phyloP scores from a whole-genome alignment of 2,888 invertebrate genomes.

The Sepiola atlantica region DNA sequence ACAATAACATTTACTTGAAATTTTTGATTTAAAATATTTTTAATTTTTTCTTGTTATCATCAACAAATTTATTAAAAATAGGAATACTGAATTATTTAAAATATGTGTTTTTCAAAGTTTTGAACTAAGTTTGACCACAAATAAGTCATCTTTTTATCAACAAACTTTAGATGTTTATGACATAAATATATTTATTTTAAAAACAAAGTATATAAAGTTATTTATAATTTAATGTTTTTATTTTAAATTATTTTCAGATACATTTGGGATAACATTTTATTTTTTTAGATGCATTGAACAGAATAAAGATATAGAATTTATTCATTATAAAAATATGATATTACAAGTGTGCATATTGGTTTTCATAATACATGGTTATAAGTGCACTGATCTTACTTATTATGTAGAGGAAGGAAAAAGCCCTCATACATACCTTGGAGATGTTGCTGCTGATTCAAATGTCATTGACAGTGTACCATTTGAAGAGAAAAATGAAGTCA shows the following conservation, averaged over 20 bases:
- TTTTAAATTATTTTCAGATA: background rate
- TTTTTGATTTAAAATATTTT: too few relatives aligned
- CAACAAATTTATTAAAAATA: background rate
- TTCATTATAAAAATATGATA: slow-evolving; percentile 17
- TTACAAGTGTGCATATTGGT: background rate
- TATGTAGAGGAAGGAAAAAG: background rate
- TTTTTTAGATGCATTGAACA: background rate
- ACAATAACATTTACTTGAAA: too few relatives aligned
- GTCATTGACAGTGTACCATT: slow-evolving; percentile 1
- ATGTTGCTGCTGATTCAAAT: background rate
- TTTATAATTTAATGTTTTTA: background rate
- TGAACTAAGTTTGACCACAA: background rate
- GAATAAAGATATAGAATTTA: background rate
- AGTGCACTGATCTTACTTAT: background rate
- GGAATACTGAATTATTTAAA: background rate
- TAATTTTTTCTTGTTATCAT: too few relatives aligned
- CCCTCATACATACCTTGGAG: background rate
- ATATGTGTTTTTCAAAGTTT: background rate
- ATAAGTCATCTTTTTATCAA: background rate
- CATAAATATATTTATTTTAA: background rate
- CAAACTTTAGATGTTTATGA: background rate
- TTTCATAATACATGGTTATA: background rate
- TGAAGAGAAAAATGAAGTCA: background rate
- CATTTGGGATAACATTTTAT: background rate
- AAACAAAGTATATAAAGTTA: background rate